phyloP scores from a whole-genome alignment of 2,113 vertebrate species.

The Polypterus bichir region DNA sequence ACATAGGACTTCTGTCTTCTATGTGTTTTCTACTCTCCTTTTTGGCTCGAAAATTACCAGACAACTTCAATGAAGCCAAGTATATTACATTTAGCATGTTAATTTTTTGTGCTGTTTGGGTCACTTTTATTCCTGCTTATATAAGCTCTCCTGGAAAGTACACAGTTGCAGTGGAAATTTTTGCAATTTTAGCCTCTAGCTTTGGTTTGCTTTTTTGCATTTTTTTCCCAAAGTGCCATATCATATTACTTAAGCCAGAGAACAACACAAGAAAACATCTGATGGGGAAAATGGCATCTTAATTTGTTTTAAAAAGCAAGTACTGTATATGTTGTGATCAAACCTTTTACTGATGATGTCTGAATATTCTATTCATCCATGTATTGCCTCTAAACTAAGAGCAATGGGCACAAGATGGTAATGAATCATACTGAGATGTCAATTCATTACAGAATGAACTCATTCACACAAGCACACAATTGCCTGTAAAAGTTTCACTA shows the following conservation, averaged over 20 bases:
- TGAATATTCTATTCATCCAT: no score
- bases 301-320: no score
- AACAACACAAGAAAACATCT: not conserved
- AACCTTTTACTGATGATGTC: no score
- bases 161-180: not conserved
- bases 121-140: conserved; percentile 3
- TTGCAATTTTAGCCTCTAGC: conserved; percentile 30
- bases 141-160: conserved; percentile 1
- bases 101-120: conserved; percentile 1
- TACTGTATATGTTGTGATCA: no score
- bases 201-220: conserved; percentile 31
- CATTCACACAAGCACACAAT: no score
- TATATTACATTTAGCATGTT: conserved; percentile 1
- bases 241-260: not conserved
- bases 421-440: no score
- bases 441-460: no score
- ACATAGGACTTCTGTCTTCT: not conserved
- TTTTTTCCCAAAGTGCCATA: not conserved
- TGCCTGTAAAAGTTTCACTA: no score
- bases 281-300: not conserved
- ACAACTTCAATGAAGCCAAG: conserved; percentile 4
- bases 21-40: not conserved
- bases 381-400: no score
- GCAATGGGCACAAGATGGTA: no score
- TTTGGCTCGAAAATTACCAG: not conserved